Base-by-base conservation (phyloP, 2,888 invertebrate genomes). In the Drosophila ezoana region DNA sequence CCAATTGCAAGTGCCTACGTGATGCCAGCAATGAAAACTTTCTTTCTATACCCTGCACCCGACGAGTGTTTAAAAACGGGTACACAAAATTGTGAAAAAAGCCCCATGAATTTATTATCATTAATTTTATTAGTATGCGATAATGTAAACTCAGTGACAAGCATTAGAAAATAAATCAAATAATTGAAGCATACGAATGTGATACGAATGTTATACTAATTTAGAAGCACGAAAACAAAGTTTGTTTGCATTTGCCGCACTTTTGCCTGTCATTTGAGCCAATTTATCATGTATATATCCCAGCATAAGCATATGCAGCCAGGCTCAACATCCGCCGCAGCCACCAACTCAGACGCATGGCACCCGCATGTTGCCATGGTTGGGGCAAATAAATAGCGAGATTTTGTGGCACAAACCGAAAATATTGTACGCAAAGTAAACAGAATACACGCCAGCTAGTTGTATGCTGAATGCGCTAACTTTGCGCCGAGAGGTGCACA, bases 321-420 rank as follows among this genome's bases (percentile, higher is more conserved):
- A 18, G 8, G 40, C 40, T 40, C 8, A 23, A 23, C 23, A 16
- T 10, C 40, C 16, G 9, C 4, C 4, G 5, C 18, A 33, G 38
- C 18, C 45, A 5, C 41, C 14, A 13, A 9, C 20, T 48, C 28
- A 11, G 16, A 23, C 13, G 33, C 32, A 18, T 35, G 32, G 16
- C 20, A 16, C 62, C 72, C 61, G 54, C 56, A 69, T 64, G 74
- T 85, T 72, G 69, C 61, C 56, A 63, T 71, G 75, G 59, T 56
- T 8, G 70, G 32, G 58, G 78, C 49, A 74, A 81, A 75, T 74
- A 81, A 81, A 73, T 79, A 75, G 71, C 54, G 40, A 68, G 45
- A 56, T 58, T 67, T 62, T 59, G 52, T 44, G 45, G 40, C 53
- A 20, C 16, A 41, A 56, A 23, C 48, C 57, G 57, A 60, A 58